phyloP scores from a whole-genome alignment of 2,797 vertebrate species.

The Paramormyrops hopkinsi region DNA sequence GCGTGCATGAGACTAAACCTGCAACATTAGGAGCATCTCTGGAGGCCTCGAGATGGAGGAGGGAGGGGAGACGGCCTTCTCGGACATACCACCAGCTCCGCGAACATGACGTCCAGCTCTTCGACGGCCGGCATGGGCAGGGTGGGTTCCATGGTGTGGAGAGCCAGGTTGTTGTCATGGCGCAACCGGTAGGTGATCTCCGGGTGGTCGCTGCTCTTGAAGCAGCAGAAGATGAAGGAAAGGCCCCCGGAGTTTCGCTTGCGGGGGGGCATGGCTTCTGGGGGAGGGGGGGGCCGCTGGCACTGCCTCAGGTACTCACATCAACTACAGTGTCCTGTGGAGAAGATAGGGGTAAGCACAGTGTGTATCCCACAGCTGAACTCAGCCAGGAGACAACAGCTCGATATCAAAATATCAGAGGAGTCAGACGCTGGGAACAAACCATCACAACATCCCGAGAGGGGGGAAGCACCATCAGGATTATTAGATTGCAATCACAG shows the following conservation, averaged over 20 bases:
- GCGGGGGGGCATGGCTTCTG: slow-evolving; percentile 68
- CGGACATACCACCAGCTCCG: slow-evolving; percentile 81
- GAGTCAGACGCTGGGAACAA: not conserved
- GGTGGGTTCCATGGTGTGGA: slow-evolving; percentile 70
- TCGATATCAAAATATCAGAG: not conserved
- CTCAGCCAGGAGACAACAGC: not conserved
- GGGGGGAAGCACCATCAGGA: not conserved
- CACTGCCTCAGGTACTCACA: slow-evolving; percentile 6
- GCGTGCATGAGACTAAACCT: not conserved
- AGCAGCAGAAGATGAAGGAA: slow-evolving; percentile 86
- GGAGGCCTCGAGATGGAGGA: not conserved
- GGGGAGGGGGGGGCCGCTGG: slow-evolving; percentile 14
- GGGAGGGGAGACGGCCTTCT: not conserved
- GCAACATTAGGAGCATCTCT: not conserved
- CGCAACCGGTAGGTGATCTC: slow-evolving; percentile 81
- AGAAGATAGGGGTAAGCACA: not conserved
- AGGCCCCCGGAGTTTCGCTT: slow-evolving; percentile 71
- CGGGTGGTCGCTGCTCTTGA: slow-evolving; percentile 74
- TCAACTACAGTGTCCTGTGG: slow-evolving; percentile 21
- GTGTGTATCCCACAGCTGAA: not conserved
- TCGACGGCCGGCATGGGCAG: slow-evolving; percentile 75
- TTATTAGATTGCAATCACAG: not conserved
- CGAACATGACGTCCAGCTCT: slow-evolving; percentile 84
- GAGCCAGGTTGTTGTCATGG: slow-evolving; percentile 67
- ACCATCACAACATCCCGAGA: not conserved